Percentiles rank a stretch among this genome's conserved stretches.
Evolutionary conservation across 2,888 invertebrate genomes (phyloP).

Genomic region (Pelosia muscerda): DNA sequence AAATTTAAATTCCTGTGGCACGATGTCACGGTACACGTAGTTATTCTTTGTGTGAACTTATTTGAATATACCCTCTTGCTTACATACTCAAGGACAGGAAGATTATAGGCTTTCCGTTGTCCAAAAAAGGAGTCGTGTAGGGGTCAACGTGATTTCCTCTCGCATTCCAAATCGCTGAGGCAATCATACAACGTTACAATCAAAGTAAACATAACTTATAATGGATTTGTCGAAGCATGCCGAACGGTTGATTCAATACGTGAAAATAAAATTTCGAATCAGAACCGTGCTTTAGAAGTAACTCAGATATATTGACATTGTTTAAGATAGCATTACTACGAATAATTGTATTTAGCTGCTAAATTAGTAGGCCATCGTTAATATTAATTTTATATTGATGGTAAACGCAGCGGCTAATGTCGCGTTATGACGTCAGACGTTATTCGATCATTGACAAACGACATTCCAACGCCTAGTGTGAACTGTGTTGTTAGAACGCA

Average conservation of each 20-base stretch:
- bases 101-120: slow-evolving; percentile 68
- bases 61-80: slow-evolving; percentile 44
- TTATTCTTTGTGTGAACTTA: slow-evolving; percentile 54
- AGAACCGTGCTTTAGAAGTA: slow-evolving; percentile 61
- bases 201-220: slow-evolving; percentile 77
- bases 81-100: slow-evolving; percentile 62
- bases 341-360: slow-evolving; percentile 68
- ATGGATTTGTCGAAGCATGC: slow-evolving; percentile 71
- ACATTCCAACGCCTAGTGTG: slow-evolving; percentile 82
- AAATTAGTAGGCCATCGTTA: slow-evolving; percentile 68
- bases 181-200: slow-evolving; percentile 73
- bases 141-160: slow-evolving; percentile 83
- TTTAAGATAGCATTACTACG: slow-evolving; percentile 67
- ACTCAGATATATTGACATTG: slow-evolving; percentile 1
- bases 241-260: slow-evolving; percentile 74
- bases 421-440: slow-evolving; percentile 78
- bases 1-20: slow-evolving; percentile 52
- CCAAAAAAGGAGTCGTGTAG: slow-evolving; percentile 79
- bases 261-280: slow-evolving; percentile 68
- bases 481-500: slow-evolving; percentile 77
- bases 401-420: slow-evolving; percentile 70
- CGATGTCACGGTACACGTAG: slow-evolving; percentile 55
- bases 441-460: slow-evolving; percentile 85
- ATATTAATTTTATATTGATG: slow-evolving; percentile 69
- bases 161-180: slow-evolving; percentile 81